Percentiles rank a stretch among this genome's conserved stretches.
Conservation (phyloP, 2,888 invertebrate species). For the Macaria notata region DNA sequence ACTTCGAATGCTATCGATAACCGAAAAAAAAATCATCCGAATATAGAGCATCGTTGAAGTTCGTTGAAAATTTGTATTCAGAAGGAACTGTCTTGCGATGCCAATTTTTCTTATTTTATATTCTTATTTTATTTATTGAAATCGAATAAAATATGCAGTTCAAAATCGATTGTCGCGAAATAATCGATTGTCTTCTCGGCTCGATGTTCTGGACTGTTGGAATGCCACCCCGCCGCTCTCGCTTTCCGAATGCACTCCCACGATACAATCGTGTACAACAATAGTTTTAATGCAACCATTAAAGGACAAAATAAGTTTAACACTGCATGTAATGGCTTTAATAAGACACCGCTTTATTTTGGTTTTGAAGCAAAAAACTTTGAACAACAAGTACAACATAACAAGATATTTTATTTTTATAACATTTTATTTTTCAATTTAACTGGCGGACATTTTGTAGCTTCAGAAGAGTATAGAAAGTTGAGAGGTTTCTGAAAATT, state of each 20-base stretch:
- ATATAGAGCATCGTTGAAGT: not conserved
- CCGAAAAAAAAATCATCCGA: slow-evolving; percentile 25
- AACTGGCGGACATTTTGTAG: no score
- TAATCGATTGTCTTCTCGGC: slow-evolving; percentile 49
- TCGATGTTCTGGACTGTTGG: slow-evolving; percentile 68
- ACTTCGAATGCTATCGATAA: slow-evolving; percentile 13
- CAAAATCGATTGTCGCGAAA: slow-evolving; percentile 51
- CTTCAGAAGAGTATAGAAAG: no score
- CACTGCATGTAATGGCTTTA: slow-evolving; percentile 2
- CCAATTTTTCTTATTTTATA: no score
- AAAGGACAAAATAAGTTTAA: slow-evolving; percentile 18
- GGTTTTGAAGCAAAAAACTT: not conserved
- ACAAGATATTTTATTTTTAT: no score
- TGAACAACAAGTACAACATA: no score
- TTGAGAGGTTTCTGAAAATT: no score
- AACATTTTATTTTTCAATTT: no score
- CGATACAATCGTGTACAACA: slow-evolving; percentile 15
- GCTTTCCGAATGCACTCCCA: slow-evolving; percentile 53
- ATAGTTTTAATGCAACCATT: slow-evolving; percentile 39
- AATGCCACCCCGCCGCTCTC: slow-evolving; percentile 73
- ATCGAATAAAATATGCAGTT: slow-evolving; percentile 23
- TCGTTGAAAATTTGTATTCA: no score
- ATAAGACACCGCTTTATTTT: slow-evolving; percentile 25
- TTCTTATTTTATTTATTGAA: not conserved
- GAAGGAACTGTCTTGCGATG: no score